Evolutionary conservation across 2,888 invertebrate genomes (phyloP).

Genomic region (Caenorhabditis sp.): DNA sequence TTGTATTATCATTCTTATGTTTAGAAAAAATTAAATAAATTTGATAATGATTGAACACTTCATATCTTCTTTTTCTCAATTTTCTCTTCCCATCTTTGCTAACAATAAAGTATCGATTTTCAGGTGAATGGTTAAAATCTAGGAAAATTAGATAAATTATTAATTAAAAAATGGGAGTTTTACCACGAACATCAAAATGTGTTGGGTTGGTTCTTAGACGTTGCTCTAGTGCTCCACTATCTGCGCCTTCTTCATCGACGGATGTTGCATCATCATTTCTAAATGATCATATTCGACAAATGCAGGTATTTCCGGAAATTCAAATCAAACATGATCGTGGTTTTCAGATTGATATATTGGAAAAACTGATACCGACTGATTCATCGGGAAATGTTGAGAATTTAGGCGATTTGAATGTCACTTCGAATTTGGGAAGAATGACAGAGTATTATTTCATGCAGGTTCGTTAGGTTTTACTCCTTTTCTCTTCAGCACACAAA

Average conservation of each 20-base stretch:
- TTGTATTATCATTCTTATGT: neutral
- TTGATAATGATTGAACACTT: constrained; percentile 1
- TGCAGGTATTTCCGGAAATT: constrained; percentile 21
- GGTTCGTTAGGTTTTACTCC: too few relatives aligned
- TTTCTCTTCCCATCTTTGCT: neutral
- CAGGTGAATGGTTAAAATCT: neutral
- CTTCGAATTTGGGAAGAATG: constrained; percentile 78
- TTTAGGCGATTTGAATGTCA: constrained; percentile 73
- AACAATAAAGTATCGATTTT: neutral
- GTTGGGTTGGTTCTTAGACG: neutral
- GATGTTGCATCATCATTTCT: constrained; percentile 16
- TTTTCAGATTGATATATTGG: constrained; percentile 36
- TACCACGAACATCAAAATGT: neutral
- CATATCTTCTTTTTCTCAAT: neutral
- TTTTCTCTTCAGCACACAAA: too few relatives aligned
- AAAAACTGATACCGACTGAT: constrained; percentile 37
- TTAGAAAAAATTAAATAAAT: too few relatives aligned
- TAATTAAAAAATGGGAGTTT: constrained; percentile 7
- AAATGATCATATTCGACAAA: constrained; percentile 33
- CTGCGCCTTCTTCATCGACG: constrained; percentile 11
- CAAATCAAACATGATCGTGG: neutral
- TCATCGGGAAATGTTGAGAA: constrained; percentile 28
- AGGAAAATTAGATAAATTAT: neutral
- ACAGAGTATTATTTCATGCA: constrained; percentile 93
- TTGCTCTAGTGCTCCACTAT: constrained; percentile 22